A percentile compares a stretch with the other conserved stretches of the same genome.
Conservation (phyloP, 2,888 invertebrate genomes). For the Eupithecia inturbata region DNA sequence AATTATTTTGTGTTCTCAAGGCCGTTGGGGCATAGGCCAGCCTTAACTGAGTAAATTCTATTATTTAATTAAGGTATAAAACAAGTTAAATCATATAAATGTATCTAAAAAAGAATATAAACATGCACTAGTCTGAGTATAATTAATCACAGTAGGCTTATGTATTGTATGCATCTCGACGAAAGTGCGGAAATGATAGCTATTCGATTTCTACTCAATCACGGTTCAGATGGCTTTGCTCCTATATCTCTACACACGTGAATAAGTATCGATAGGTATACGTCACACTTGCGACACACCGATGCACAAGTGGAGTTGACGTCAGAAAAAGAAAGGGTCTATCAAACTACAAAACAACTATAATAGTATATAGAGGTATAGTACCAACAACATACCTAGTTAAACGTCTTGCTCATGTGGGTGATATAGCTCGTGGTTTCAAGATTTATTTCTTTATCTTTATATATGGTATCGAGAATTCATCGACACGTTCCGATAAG, state of each 20-base stretch:
- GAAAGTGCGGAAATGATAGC: conserved; percentile 31
- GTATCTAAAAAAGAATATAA: conserved; percentile 8
- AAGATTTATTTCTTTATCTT: too few species aligned
- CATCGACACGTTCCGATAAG: too few species aligned
- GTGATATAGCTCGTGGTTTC: too few species aligned
- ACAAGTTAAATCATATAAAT: too few species aligned
- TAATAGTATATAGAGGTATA: too few species aligned
- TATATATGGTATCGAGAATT: too few species aligned
- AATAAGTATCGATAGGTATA: background rate
- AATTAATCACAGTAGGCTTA: conserved; percentile 12
- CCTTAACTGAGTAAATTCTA: too few species aligned
- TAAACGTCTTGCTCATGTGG: too few species aligned
- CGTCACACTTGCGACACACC: background rate
- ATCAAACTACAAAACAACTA: background rate
- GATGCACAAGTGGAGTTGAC: background rate
- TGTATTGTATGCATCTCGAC: conserved; percentile 16
- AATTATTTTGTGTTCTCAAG: too few species aligned
- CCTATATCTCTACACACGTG: background rate
- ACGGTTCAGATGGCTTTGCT: conserved; percentile 9
- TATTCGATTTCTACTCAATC: conserved; percentile 16
- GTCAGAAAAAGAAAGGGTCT: background rate
- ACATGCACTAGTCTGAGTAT: background rate
- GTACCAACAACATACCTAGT: too few species aligned
- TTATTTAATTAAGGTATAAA: too few species aligned
- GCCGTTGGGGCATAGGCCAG: too few species aligned